Evolutionary conservation across 2,113 vertebrate species (phyloP), one percentile per base, ranked within the genome.

Genomic region (Glaucidium brasilianum): DNA sequence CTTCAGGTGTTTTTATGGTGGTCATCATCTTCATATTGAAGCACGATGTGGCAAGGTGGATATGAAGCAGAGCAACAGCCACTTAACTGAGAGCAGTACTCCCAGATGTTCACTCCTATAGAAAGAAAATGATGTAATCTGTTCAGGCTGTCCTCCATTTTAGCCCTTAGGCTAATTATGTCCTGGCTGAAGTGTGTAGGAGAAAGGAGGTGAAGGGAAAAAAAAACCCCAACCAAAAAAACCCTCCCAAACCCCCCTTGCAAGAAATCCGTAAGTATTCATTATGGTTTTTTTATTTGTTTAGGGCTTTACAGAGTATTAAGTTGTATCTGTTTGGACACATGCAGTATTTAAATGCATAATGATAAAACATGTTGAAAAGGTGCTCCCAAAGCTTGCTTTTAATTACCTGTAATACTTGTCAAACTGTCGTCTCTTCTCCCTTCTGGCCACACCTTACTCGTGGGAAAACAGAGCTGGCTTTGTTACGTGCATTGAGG

Each of bases 111-210:
- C 52, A 59, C 32, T 84, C 56, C 85, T 93, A 79, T 80, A 82
- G 95, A 83, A 93, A 52, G 88, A 95, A 88, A 92, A 92, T 88
- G 5, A 88, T 88, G 52, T 92, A 15, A 95, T 37, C 34, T 12
- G 60, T 72, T 92, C 82, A 58, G 85, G 27, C 92, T 90, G 77
- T 72, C 60, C 32, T 85, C 69, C 4, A 5, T 26, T 56, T 35
- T 25, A 92, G 67, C 67, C 85, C 63, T 90, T 41, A 78, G 60
- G 90, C 90, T 88, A 94, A 92, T 58, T 73, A 49, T 52, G 88
- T 90, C 71, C 92, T 90, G 85, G 45, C 62, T 1, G 3, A 53
- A 45, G 22, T 49, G 37, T 69, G 43, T 23, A 58, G 60, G n/a
- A 92, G 60, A 3, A 45, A 45, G 43, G 45, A 21, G n/a, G n/a